Conservation (phyloP, 2,113 vertebrate genomes). For the Oenanthe oenanthe region DNA sequence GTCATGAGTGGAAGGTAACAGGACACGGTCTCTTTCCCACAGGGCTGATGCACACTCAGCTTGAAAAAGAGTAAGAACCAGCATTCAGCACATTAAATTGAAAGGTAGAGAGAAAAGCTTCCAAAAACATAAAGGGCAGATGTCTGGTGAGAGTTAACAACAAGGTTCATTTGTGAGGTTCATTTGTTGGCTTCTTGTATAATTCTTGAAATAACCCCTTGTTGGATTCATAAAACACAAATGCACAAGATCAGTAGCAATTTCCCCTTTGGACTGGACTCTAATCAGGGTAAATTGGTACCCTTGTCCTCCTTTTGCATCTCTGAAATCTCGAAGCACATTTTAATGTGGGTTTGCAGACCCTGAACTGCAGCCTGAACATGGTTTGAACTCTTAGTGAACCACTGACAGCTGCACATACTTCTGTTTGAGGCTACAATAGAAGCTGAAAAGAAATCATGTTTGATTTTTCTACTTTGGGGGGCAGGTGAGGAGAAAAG, state of each 20-base stretch:
- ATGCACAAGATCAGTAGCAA: neutral
- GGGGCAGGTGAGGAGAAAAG: neutral
- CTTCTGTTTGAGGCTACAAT: neutral
- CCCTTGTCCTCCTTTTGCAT: neutral
- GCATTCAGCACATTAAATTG: neutral
- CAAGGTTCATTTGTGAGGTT: neutral
- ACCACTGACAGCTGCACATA: constrained; percentile 24
- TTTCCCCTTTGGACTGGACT: neutral
- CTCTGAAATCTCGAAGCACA: neutral
- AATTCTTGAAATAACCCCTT: neutral
- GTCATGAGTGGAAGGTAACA: neutral
- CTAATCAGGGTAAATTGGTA: neutral
- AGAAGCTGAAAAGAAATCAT: constrained; percentile 46
- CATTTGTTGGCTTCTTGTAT: neutral
- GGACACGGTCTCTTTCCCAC: neutral
- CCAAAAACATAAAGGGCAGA: neutral
- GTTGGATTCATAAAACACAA: neutral
- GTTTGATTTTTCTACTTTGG: constrained; percentile 51
- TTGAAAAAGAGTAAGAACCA: neutral
- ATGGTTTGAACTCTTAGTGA: constrained; percentile 12
- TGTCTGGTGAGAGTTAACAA: neutral
- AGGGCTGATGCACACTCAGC: neutral
- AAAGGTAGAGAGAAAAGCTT: neutral
- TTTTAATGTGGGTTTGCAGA: neutral
- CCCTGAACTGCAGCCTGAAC: constrained; percentile 1